Base-by-base conservation (phyloP, 2,797 vertebrate species). In the Cyclura pinguis region DNA sequence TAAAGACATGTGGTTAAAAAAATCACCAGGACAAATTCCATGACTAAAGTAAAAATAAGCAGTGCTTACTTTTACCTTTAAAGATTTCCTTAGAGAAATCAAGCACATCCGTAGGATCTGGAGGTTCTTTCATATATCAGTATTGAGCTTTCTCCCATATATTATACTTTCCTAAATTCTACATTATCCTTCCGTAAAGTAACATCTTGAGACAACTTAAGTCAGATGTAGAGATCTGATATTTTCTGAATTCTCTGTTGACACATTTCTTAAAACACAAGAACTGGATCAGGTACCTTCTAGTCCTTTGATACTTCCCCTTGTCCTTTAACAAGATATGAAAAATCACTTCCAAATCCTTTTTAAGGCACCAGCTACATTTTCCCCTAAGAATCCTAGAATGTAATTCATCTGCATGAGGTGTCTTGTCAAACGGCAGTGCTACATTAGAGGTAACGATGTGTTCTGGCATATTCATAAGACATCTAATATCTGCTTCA, bases 361-460 rank as follows among this genome's bases (percentile, higher is more conserved):
- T 95, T 95, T 93, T 78, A 85, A 92, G 94, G 86, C 85, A 88
- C 92, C 92, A 90, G 55, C 50, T 93, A 88, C 90, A 89, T 74
- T 77, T 90, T 91, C 93, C 88, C 84, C 92, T 94, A 95, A 93
- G 92, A 95, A 94, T 95, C 93, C 92, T 87, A 9, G 35, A 93
- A 95, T 74, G 86, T 87, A 95, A 96, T 96, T 95, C 76, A 94
- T 95, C 91, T 93, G 85, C 80, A 95, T 95, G 92, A 95, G 84
- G 29, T 93, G 80, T 29, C 83, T 92, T 96, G 94, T 96, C 95
- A 95, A 92, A 89, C 57, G 82, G 35, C 92, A 94, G 94, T 94
- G 77, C 73, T 92, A 94, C 74, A 82, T 90, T 86, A 94, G 87
- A 92, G 92, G 95, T 96, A 96, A 95, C 80, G 89, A 85, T 93